phyloP scores from a whole-genome alignment of 2,888 invertebrate genomes.

The Lasioglossum vierecki region DNA sequence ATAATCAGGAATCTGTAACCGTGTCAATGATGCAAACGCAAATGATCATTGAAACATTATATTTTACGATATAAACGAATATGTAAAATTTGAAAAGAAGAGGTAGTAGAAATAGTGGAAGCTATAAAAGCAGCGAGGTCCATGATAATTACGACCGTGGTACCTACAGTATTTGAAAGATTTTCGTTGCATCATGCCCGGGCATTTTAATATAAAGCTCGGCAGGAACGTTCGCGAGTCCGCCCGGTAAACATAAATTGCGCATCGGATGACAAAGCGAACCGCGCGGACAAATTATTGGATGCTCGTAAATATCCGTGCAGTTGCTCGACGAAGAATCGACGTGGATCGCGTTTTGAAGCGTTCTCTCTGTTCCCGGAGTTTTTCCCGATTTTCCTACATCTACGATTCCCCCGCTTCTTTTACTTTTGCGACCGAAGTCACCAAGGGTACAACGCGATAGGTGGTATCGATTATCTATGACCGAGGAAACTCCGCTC shows the following conservation, averaged over 20 bases:
- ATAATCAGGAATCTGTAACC: too few species aligned
- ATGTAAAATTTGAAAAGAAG: neutral
- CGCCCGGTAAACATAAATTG: constrained; percentile 49
- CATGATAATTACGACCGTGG: neutral
- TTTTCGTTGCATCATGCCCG: neutral
- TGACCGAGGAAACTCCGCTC: constrained; percentile 29
- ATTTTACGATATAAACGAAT: neutral
- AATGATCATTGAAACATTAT: neutral
- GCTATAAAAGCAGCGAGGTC: neutral
- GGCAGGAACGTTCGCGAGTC: neutral
- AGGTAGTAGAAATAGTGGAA: neutral
- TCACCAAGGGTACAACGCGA: constrained; percentile 50
- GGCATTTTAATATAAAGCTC: neutral
- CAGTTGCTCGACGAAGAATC: constrained; percentile 49
- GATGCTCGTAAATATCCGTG: constrained; percentile 55
- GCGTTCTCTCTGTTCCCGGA: constrained; percentile 16
- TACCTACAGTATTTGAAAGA: neutral
- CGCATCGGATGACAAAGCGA: constrained; percentile 50
- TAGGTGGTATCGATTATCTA: constrained; percentile 63
- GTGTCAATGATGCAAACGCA: neutral
- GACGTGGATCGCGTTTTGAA: constrained; percentile 36
- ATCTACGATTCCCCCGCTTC: constrained; percentile 8
- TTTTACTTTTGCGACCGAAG: constrained; percentile 13
- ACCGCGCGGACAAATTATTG: constrained; percentile 61
- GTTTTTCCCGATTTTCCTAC: constrained; percentile 29